Conservation (phyloP, 1,140 invertebrate species). For the Lepidurus arcticus region DNA sequence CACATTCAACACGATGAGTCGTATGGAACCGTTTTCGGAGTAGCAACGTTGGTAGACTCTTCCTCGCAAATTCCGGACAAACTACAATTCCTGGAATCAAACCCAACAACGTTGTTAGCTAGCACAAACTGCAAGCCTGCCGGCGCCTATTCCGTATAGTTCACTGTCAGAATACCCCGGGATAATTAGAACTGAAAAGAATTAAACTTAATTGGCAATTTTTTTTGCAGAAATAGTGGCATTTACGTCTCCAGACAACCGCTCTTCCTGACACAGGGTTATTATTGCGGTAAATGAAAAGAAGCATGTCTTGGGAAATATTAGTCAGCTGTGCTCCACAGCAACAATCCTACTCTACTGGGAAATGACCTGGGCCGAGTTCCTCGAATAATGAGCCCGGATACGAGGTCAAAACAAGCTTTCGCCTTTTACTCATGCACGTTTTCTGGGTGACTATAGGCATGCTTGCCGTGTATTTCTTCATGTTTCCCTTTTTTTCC, state of each 20-base stretch:
- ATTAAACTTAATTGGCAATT: too few relatives aligned
- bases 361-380: constrained; percentile 9
- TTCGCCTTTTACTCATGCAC: neutral
- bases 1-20: neutral
- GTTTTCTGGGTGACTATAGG: neutral
- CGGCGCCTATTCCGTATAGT: neutral
- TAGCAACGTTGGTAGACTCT: constrained; percentile 1
- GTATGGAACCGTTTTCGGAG: neutral
- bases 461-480: neutral
- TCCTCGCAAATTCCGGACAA: constrained; percentile 13
- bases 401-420: neutral
- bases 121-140: neutral
- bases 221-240: too few relatives aligned
- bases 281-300: neutral
- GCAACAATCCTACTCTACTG: neutral
- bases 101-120: neutral
- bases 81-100: neutral
- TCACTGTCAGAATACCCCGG: too few relatives aligned
- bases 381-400: neutral
- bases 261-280: too few relatives aligned
- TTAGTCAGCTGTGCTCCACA: neutral
- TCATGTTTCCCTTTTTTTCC: neutral
- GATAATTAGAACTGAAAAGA: too few relatives aligned
- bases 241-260: too few relatives aligned
- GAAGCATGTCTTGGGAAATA: neutral